Conservation (phyloP, 2,113 vertebrate species). For the Prunella fulvescens region DNA sequence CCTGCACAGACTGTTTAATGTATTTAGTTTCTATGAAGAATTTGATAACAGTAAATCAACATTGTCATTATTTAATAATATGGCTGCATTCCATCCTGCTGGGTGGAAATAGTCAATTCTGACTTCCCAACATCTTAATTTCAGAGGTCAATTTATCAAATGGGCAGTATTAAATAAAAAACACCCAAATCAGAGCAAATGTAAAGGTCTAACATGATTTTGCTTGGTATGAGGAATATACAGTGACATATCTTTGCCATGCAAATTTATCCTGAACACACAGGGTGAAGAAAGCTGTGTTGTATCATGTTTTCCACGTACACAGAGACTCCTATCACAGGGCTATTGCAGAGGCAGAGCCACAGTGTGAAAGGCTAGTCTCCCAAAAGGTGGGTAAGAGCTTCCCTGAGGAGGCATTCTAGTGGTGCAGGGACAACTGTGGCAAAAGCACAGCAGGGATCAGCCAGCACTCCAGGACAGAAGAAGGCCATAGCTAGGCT, state of each 20-base stretch:
- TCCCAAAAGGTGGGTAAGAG: background rate
- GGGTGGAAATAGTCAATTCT: background rate
- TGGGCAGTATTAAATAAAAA: background rate
- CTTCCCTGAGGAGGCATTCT: background rate
- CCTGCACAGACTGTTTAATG: background rate
- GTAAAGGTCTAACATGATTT: background rate
- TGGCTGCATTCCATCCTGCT: background rate
- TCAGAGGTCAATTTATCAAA: background rate
- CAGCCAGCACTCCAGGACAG: background rate
- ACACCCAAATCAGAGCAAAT: background rate
- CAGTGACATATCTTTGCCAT: background rate
- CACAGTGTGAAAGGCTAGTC: background rate
- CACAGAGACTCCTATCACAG: background rate
- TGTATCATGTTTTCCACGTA: background rate
- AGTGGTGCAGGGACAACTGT: background rate
- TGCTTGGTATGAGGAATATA: background rate
- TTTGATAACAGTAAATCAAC: constrained; percentile 7
- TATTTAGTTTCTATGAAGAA: background rate
- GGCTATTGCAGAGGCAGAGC: background rate
- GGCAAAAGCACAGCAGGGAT: background rate
- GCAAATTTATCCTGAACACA: background rate
- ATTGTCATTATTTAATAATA: constrained; percentile 26
- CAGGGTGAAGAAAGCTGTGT: background rate
- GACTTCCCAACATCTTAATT: background rate
- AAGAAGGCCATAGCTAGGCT: background rate